These are phyloP conservation scores for Etheostoma perlongum DNA, from an alignment of 2,797 vertebrate species.

Conservation along the genomic window DNA sequence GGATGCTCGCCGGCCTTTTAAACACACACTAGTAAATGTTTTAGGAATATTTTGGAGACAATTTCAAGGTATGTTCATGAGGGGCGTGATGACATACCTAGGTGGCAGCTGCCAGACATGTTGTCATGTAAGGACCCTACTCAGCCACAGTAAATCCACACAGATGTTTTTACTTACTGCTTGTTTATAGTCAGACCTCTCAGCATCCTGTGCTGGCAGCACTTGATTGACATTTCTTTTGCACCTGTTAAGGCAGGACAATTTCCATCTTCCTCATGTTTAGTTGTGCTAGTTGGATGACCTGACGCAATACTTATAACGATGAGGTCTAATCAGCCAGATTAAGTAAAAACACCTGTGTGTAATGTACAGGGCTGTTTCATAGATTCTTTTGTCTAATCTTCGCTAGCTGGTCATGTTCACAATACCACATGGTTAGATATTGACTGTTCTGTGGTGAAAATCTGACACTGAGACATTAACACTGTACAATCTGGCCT, in stretches of 20 bases:
- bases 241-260: neutral
- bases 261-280: neutral
- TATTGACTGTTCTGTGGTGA: neutral
- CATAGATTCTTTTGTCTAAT: neutral
- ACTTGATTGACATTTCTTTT: neutral
- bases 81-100: neutral
- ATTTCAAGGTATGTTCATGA: neutral
- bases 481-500: neutral
- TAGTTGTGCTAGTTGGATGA: neutral
- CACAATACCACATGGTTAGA: neutral
- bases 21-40: conserved; percentile 1
- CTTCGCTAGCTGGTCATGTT: conserved; percentile 2
- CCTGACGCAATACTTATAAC: neutral
- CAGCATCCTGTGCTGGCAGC: no score
- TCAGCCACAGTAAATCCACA: conserved; percentile 18
- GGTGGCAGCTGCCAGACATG: conserved; percentile 10
- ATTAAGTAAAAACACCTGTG: conserved; percentile 16
- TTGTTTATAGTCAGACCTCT: neutral
- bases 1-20: neutral
- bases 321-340: conserved; percentile 1
- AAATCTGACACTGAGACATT: neutral
- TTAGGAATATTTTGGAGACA: conserved; percentile 2
- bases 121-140: conserved; percentile 2
- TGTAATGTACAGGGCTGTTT: neutral
- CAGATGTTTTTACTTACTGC: conserved; percentile 32